Percentiles rank a stretch among this genome's conserved stretches.
Evolutionary conservation across 2,888 invertebrate species (phyloP).

Genomic region (Autographa gamma): DNA sequence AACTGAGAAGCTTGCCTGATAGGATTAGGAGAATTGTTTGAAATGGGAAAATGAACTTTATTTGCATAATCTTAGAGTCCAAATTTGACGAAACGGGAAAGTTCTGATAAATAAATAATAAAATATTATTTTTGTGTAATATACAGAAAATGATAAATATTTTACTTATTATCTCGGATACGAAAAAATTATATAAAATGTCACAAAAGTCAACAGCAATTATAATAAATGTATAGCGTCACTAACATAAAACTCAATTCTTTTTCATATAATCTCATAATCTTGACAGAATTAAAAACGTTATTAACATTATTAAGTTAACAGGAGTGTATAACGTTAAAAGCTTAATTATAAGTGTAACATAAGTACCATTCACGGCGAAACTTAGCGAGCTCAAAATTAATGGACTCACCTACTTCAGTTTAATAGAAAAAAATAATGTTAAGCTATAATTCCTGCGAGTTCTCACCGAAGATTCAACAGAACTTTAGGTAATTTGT

Average conservation of each 20-base stretch:
- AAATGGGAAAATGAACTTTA: slow-evolving; percentile 1
- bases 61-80: not conserved
- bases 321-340: slow-evolving; percentile 19
- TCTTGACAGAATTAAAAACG: slow-evolving; percentile 18
- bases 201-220: not conserved
- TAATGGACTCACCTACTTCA: slow-evolving; percentile 26
- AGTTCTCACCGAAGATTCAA: slow-evolving; percentile 24
- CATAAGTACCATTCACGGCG: slow-evolving; percentile 20
- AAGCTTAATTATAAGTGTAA: slow-evolving; percentile 39
- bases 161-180: not conserved
- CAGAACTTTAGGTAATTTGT: slow-evolving; percentile 49
- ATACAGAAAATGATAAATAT: not conserved
- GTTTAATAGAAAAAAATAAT: slow-evolving; percentile 23
- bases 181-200: not conserved
- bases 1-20: not conserved
- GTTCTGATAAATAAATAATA: not conserved
- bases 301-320: slow-evolving; percentile 29
- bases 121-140: not conserved
- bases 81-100: not conserved
- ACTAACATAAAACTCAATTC: not conserved
- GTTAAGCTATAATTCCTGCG: slow-evolving; percentile 19
- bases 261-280: slow-evolving; percentile 23
- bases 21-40: not conserved
- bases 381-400: slow-evolving; percentile 15
- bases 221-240: not conserved